Conservation (phyloP, 92 coral and sea anemone genomes). For the Muricea muricata region DNA sequence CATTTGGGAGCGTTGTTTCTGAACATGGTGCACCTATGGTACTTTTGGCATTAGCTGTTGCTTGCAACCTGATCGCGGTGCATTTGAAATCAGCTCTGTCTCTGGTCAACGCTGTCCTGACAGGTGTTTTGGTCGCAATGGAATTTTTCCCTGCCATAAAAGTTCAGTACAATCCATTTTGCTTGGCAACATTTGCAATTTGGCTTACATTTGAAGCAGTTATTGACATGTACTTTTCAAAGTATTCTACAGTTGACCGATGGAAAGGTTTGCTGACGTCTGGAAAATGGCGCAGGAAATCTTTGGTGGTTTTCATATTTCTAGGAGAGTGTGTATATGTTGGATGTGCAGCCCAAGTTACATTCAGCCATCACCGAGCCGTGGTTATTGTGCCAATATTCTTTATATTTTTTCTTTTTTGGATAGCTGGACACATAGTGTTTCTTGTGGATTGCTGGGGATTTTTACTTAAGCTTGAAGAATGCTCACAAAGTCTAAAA, state of each 20-base stretch:
- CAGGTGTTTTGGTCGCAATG: constrained; percentile 75
- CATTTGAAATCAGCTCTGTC: constrained; percentile 89
- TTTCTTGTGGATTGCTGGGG: constrained; percentile 93
- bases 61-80: constrained; percentile 80
- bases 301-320: constrained; percentile 61
- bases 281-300: constrained; percentile 73
- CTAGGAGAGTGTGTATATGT: constrained; percentile 61
- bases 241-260: constrained; percentile 82
- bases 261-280: constrained; percentile 86
- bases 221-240: constrained; percentile 88
- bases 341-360: constrained; percentile 74
- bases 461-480: constrained; percentile 89
- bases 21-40: constrained; percentile 77
- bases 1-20: constrained; percentile 79
- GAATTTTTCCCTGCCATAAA: constrained; percentile 88
- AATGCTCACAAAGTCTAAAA: constrained; percentile 77
- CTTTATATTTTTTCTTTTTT: constrained; percentile 71
- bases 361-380: constrained; percentile 65
- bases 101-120: constrained; percentile 70
- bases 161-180: constrained; percentile 90
- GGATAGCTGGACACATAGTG: constrained; percentile 89
- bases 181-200: constrained; percentile 78
- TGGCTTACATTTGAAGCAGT: constrained; percentile 82
- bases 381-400: constrained; percentile 80
- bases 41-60: constrained; percentile 72